Conservation (phyloP, 2,113 vertebrate species). For the Baryphthengus martii region DNA sequence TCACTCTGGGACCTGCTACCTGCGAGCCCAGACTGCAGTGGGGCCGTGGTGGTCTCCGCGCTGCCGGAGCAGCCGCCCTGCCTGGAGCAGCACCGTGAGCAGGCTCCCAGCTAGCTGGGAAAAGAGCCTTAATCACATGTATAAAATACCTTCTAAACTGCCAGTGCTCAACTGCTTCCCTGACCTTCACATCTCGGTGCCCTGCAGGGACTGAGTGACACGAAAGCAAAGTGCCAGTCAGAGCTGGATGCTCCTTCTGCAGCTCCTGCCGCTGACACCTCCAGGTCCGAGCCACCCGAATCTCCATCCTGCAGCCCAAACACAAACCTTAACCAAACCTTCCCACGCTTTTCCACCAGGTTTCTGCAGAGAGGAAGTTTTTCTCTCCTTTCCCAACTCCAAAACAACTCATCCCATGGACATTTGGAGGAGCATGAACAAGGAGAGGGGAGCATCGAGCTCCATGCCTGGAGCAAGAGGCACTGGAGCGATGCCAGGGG, state of each 20-base stretch:
- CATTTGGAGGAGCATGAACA: background rate
- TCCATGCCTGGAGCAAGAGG: background rate
- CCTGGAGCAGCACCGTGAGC: background rate
- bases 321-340: background rate
- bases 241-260: background rate
- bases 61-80: background rate
- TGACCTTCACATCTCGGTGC: background rate
- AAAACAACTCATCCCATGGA: background rate
- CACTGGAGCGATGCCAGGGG: fast-evolving
- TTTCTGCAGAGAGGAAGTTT: background rate
- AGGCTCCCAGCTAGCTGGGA: background rate
- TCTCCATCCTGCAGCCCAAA: background rate
- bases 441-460: background rate
- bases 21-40: background rate
- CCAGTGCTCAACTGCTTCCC: background rate
- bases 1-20: background rate
- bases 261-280: background rate
- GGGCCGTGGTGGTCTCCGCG: background rate
- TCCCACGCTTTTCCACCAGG: background rate
- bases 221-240: background rate
- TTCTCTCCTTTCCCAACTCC: background rate
- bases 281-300: background rate
- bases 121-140: background rate
- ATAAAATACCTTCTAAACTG: background rate
- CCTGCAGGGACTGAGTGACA: background rate